Evolutionary conservation across 1,140 invertebrate genomes (phyloP), one percentile per base, ranked within the genome.

Genomic region (Drosophila saltans): DNA sequence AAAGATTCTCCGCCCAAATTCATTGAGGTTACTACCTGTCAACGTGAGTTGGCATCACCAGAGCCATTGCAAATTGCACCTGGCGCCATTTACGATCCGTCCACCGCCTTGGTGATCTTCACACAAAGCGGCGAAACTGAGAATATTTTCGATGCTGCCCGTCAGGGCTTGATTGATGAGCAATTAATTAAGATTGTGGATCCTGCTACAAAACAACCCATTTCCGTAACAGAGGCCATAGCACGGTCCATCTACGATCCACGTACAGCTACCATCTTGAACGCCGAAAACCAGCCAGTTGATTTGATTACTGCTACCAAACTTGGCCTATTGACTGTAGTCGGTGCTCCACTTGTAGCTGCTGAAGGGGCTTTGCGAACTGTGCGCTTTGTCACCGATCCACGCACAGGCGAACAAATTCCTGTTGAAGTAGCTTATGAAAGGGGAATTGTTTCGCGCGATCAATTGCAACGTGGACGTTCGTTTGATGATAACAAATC

Each of bases 391-490:
- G 94, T 97, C 11, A 93, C 95, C 61, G 96, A 98, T 93, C 96
- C 97, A 6, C 94, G 94, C 67, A 97, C 96, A 9, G 96, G 96
- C 9, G 94, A 96, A 88, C 94, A 95, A 86, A 92, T 97, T 41
- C 95, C 96, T 1, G 94, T 96, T 78, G 95, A 97, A 92, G 95
- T 97, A 43, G 97, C 97, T 30, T 94, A 97, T 48, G 95, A 97
- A 92, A 93, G 95, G 68, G 97, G 96, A 2, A 92, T 97, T 30
- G 95, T 96, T n/a, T 91, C 92, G 2, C 88, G 91, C 2, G 93
- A 92, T 69, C 76, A 86, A 41, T 30, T 83, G 39, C n/a, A 93
- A 94, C 92, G 92, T 84, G 68, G 91, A 93, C 79, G 93, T 11
- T 94, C 94, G 2, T 94, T 94, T 11, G 95, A 96, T 81, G 95